Base-by-base conservation (phyloP, 1,140 invertebrate genomes). In the Drosophila bocki region DNA sequence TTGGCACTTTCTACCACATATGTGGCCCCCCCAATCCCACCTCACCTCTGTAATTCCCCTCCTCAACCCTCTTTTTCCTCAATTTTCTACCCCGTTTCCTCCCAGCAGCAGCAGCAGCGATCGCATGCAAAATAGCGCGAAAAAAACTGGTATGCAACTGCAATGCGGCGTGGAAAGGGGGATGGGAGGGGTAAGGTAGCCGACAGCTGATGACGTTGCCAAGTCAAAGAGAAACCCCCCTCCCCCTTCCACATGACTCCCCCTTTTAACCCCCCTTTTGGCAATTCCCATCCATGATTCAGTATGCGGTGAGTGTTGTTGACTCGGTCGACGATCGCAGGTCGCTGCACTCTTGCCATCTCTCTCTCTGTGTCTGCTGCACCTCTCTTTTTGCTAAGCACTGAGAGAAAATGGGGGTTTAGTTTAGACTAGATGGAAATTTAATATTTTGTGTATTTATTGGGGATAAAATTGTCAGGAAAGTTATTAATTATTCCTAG, bases 61-160 rank as follows among this genome's bases (percentile, higher is more conserved):
- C 26, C 26, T 29, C 26, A 29, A 29, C 26, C 42, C 19, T 33
- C 32, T 12, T 50, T 32, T 33, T 22, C 50, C 32, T 44, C 39
- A 29, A 35, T 22, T 64, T 35, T 45, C 29, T 37, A 15, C 54
- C 42, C 53, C 53, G 13, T 29, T 33, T 35, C 53, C 19, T 19
- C 53, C 56, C 51, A 53, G 17, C 32, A 60, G 54, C 32, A 17
- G 42, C 42, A 39, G 33, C 17, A 64, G 42, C 22, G 32, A 53
- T 75, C 67, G 70, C 82, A 85, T 85, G 82, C 82, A 85, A 85
- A 85, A 85, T 85, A 85, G 78, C 82, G 68, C 78, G 78, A 80
- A 67, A 74, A 61, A 80, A 85, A 81, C 79, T 82, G 83, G 83
- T 82, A 86, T 82, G 82, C 80, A 83, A 81, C 65, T 70, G 72